Evolutionary conservation across 2,888 invertebrate species (phyloP), one percentile per base, ranked within the genome.

Genomic region (Axea sp.): DNA sequence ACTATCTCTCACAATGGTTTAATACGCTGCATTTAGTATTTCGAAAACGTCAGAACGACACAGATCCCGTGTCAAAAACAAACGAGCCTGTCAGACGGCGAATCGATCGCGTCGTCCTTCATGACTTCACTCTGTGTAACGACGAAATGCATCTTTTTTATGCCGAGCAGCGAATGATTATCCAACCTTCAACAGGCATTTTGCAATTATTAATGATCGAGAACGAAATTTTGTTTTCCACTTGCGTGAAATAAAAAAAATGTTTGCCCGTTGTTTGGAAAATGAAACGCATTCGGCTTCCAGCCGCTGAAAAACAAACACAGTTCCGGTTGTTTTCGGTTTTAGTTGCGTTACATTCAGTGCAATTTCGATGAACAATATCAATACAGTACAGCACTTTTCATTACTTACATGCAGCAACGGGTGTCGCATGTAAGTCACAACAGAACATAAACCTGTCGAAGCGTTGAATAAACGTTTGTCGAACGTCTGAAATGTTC

Each of bases 1-100:
- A 74, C 43, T 76, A 73, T 55, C 43, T 75, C 47, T 31, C 45
- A 49, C 62, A 64, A 49, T 57, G 31, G 33, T 60, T 37, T 51
- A 45, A 60, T 68, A 30, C 35, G 59, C 19, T 28, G 53, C 60
- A 39, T 53, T 59, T 60, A 43, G 30, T 68, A 68, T 51, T 59
- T 68, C 37, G 67, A 31, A 57, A 39, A 57, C 33, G 49, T 41
- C 49, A 33, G 31, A 45, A 53, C 60, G 60, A 45, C 17, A 39
- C 19, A 60, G 53, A 43, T 33, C 9, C 17, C 37, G 35, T 60
- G 37, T 53, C 15, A 37, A 37, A 53, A 69, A 59, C 49, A 39
- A 65, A 53, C 55, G 55, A 65, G 43, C 43, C 30, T 12, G 45
- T 53, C 53, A 15, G 41, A 41, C 41, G 12, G 39, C 55, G 69